Evolutionary conservation across 2,113 vertebrate genomes (phyloP).

Genomic region (Cavia aperea): DNA sequence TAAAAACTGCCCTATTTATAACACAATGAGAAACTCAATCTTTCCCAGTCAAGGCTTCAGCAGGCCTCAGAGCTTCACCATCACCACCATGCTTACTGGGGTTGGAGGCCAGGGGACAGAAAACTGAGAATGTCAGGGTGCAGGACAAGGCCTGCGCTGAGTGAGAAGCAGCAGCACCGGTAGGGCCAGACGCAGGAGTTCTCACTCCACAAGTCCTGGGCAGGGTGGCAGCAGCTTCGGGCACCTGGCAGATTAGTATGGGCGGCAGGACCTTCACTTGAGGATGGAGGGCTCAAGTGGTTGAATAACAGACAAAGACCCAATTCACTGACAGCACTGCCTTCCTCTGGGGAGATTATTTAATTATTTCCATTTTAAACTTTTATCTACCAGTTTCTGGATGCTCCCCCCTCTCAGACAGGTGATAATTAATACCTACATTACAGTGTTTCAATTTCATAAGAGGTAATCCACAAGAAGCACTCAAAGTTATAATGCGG

Average conservation of each 20-base stretch:
- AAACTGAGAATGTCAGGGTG: not conserved
- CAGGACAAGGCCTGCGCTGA: not conserved
- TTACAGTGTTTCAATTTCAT: not conserved
- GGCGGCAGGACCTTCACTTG: not conserved
- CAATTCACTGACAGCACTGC: not conserved
- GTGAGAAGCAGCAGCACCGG: not conserved
- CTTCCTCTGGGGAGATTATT: not conserved
- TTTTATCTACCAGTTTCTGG: slow-evolving; percentile 7
- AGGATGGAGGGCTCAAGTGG: not conserved
- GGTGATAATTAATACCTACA: slow-evolving; percentile 15
- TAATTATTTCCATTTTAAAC: not conserved
- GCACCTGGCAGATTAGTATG: not conserved
- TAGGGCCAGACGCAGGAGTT: not conserved
- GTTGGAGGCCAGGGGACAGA: not conserved
- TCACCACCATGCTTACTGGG: not conserved
- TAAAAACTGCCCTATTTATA: not conserved
- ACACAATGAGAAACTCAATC: not conserved
- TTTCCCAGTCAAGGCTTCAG: not conserved
- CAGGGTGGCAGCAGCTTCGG: no score
- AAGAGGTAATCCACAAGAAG: not conserved
- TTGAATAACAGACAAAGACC: not conserved
- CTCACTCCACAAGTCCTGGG: fast-evolving
- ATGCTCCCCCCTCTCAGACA: not conserved
- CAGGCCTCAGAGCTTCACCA: not conserved
- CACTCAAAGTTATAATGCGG: not conserved